These are phyloP conservation scores for Chlorospingus semifuscus DNA, from an alignment of 2,797 vertebrate genomes.

Conservation along the genomic window DNA sequence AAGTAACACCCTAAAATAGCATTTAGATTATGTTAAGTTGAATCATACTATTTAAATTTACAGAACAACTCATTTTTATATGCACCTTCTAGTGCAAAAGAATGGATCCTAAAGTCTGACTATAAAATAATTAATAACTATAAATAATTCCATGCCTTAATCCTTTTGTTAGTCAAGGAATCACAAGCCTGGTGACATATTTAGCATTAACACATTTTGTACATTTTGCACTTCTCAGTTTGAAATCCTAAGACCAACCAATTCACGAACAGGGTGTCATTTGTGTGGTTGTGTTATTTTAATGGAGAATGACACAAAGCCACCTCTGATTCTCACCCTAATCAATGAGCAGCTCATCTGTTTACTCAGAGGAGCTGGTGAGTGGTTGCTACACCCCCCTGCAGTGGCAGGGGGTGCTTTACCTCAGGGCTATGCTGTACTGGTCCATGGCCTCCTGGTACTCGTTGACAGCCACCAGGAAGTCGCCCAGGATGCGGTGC, in stretches of 20 bases:
- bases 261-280: not conserved
- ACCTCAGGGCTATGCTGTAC: conserved; percentile 96
- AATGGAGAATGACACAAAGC: not conserved
- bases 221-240: not conserved
- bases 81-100: not conserved
- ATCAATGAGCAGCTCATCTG: not conserved
- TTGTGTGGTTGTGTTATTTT: not conserved
- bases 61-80: not conserved
- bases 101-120: not conserved
- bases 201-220: not conserved
- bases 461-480: conserved; percentile 94
- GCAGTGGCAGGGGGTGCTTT: not conserved
- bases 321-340: not conserved
- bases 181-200: not conserved
- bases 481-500: conserved; percentile 97
- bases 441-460: conserved; percentile 99
- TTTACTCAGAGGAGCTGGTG: not conserved
- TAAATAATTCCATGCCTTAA: not conserved
- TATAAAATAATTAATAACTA: not conserved
- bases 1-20: not conserved
- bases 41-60: not conserved
- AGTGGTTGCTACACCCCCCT: fast-evolving
- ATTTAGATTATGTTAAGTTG: not conserved
- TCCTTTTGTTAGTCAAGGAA: not conserved
- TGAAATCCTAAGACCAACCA: not conserved